These are phyloP conservation scores for Phymanthus crucifer DNA, from an alignment of 92 coral and sea anemone genomes.

Conservation along the genomic window DNA sequence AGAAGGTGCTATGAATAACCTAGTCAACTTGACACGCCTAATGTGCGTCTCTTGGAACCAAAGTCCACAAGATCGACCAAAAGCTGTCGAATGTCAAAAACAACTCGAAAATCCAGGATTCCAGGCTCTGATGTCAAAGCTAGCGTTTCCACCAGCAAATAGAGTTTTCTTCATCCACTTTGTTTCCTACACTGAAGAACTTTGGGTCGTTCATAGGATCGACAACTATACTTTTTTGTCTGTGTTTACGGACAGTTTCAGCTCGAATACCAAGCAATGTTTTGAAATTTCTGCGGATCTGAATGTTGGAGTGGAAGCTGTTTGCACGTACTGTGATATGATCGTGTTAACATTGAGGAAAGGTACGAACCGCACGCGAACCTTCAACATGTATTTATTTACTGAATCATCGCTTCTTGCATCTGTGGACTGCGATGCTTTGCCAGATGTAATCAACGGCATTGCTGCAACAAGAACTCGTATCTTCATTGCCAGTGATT, in stretches of 20 bases:
- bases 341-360: neutral
- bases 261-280: neutral
- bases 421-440: neutral
- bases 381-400: neutral
- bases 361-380: neutral
- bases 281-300: neutral
- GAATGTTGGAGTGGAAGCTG: neutral
- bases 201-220: constrained; percentile 46
- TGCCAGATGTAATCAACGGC: neutral
- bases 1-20: constrained; percentile 22
- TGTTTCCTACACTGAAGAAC: constrained; percentile 22
- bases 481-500: neutral
- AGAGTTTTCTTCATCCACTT: constrained; percentile 28
- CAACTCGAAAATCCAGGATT: constrained; percentile 47
- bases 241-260: constrained; percentile 11
- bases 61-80: constrained; percentile 37
- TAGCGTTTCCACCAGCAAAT: constrained; percentile 35
- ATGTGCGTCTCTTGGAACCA: constrained; percentile 46
- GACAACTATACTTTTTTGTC: neutral
- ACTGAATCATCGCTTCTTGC: neutral
- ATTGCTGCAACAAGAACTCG: neutral
- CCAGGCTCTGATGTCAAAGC: constrained; percentile 48
- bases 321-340: neutral
- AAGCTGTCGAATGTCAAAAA: constrained; percentile 21
- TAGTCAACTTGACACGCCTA: constrained; percentile 42